A percentile compares a stretch with the other conserved stretches of the same genome.
These are phyloP conservation scores for Aphodius sticticus DNA, from an alignment of 2,888 invertebrate genomes.

Conservation along the genomic window DNA sequence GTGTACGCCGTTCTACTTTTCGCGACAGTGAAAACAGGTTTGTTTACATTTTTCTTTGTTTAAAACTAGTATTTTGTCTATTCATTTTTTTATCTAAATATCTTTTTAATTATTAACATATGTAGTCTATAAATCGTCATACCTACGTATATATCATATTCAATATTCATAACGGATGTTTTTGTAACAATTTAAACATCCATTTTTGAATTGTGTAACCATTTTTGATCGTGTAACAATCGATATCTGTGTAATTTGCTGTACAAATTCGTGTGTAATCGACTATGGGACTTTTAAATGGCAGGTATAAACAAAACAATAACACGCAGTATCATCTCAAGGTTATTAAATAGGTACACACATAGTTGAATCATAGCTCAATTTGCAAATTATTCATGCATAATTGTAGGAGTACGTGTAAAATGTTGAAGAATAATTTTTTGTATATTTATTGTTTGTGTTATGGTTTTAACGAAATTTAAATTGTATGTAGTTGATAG, in stretches of 20 bases:
- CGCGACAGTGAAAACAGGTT: neutral
- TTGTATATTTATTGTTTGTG: too few relatives aligned
- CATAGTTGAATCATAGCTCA: neutral
- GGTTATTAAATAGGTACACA: neutral
- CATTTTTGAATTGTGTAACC: too few relatives aligned
- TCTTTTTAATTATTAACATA: neutral
- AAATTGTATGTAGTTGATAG: neutral
- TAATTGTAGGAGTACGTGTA: too few relatives aligned
- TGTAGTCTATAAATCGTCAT: too few relatives aligned
- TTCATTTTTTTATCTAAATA: neutral
- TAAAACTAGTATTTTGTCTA: neutral
- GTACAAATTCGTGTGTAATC: too few relatives aligned
- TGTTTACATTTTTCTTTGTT: neutral
- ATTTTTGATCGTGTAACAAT: too few relatives aligned
- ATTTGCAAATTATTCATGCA: neutral
- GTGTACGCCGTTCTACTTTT: neutral
- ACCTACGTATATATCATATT: neutral
- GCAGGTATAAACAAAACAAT: neutral
- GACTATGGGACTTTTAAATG: neutral
- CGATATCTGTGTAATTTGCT: too few relatives aligned
- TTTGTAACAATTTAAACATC: too few relatives aligned
- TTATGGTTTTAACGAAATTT: neutral
- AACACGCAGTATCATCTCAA: neutral
- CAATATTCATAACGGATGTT: too few relatives aligned
- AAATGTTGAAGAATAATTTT: too few relatives aligned